phyloP scores from a whole-genome alignment of 1,140 invertebrate species.

The Subanguina moxae region DNA sequence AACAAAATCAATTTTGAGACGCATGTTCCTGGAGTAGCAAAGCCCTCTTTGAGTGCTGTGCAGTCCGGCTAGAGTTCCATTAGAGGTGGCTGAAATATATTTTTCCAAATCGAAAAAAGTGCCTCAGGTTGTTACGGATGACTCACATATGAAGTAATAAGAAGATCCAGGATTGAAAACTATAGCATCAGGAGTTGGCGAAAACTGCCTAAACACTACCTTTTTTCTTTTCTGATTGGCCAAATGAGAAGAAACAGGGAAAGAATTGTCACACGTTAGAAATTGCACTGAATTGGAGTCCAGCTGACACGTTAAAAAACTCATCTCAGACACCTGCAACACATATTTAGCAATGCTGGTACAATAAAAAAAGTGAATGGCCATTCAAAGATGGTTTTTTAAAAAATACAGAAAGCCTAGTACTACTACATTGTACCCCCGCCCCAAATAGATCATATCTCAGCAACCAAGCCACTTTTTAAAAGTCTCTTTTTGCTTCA shows the following conservation, averaged over 20 bases:
- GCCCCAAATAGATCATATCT: too few species aligned
- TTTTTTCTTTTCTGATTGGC: background rate
- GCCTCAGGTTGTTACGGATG: too few species aligned
- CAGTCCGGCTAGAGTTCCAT: background rate
- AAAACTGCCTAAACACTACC: conserved; percentile 1
- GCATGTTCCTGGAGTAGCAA: conserved; percentile 10
- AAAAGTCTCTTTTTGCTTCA: too few species aligned
- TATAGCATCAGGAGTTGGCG: background rate
- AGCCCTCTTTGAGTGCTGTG: conserved; percentile 8
- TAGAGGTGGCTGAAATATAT: conserved; percentile 11
- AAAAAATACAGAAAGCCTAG: too few species aligned
- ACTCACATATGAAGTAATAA: conserved; percentile 11
- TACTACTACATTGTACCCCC: too few species aligned
- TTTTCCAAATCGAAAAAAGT: too few species aligned
- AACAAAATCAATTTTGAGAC: conserved; percentile 9
- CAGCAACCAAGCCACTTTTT: too few species aligned
- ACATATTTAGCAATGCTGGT: too few species aligned
- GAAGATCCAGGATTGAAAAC: background rate
- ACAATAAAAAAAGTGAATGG: too few species aligned
- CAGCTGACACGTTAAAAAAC: conserved; percentile 10
- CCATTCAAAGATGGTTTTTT: too few species aligned
- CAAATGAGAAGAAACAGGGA: background rate
- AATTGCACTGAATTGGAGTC: conserved; percentile 8
- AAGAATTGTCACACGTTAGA: background rate
- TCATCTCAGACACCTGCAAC: conserved; percentile 5